A percentile compares a stretch with the other conserved stretches of the same genome.
phyloP scores from a whole-genome alignment of 2,797 vertebrate genomes.

The Sebastes alutus region DNA sequence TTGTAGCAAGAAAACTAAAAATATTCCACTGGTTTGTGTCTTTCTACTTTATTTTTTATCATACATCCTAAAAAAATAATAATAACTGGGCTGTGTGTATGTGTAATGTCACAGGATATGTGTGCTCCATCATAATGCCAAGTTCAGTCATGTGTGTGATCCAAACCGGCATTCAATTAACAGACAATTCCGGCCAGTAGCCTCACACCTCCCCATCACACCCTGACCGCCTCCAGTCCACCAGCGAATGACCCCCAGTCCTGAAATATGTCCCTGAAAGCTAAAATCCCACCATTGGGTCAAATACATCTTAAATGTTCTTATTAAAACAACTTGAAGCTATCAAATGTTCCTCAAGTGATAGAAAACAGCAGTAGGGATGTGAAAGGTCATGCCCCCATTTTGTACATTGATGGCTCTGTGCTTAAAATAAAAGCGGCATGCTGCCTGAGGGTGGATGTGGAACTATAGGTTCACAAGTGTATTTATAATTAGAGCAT shows the following conservation, averaged over 20 bases:
- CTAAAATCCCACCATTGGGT: background rate
- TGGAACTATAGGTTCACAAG: conserved; percentile 13
- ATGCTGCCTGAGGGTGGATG: conserved; percentile 1
- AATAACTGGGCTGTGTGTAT: background rate
- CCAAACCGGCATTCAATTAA: conserved; percentile 79
- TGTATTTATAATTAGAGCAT: conserved; percentile 33
- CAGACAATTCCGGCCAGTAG: conserved; percentile 46
- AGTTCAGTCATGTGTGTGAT: conserved; percentile 73
- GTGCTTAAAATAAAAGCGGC: conserved; percentile 2
- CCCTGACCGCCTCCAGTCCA: background rate
- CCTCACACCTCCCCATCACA: conserved; percentile 10
- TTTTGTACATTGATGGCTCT: conserved; percentile 33
- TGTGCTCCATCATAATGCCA: conserved; percentile 22
- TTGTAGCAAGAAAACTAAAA: background rate
- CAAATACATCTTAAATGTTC: background rate
- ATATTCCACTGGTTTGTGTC: background rate
- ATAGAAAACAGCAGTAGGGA: background rate
- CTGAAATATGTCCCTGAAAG: background rate
- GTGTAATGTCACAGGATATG: background rate
- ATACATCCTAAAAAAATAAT: background rate
- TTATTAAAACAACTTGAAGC: background rate
- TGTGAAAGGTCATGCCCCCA: background rate
- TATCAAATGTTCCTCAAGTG: background rate
- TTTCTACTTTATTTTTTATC: background rate
- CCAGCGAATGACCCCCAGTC: conserved; percentile 17